Conservation (phyloP, 2,888 invertebrate genomes). For the Polyploca ridens region DNA sequence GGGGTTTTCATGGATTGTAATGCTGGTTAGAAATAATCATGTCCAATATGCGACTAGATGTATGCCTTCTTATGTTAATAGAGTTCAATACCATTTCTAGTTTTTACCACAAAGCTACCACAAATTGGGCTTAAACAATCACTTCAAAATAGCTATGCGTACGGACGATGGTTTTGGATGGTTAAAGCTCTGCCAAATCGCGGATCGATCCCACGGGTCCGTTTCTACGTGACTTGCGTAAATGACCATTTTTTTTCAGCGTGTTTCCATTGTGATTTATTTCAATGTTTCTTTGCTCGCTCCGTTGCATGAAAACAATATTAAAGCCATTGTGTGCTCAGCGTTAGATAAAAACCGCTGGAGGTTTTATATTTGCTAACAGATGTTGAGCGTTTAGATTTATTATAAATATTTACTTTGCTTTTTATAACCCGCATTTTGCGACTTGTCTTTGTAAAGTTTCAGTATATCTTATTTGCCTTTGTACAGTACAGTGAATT, state of each 20-base stretch:
- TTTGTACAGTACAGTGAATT: too few relatives aligned
- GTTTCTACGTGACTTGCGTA: slow-evolving; percentile 54
- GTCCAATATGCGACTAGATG: too few relatives aligned
- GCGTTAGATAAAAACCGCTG: slow-evolving; percentile 1
- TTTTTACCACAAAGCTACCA: neutral
- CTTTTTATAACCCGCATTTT: neutral
- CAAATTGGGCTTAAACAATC: neutral
- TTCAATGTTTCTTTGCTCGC: slow-evolving; percentile 17
- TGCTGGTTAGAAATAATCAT: too few relatives aligned
- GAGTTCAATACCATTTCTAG: too few relatives aligned
- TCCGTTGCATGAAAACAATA: slow-evolving; percentile 17
- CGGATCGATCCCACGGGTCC: slow-evolving; percentile 46
- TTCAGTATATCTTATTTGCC: too few relatives aligned
- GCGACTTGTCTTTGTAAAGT: too few relatives aligned
- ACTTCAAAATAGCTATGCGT: neutral
- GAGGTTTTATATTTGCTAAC: slow-evolving; percentile 1
- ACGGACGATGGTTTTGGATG: slow-evolving; percentile 37
- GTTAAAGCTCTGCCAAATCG: slow-evolving; percentile 51
- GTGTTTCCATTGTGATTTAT: slow-evolving; percentile 21
- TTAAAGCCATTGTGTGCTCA: slow-evolving; percentile 14
- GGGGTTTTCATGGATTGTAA: too few relatives aligned
- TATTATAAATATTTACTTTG: neutral
- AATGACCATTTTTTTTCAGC: slow-evolving; percentile 29
- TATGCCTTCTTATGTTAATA: too few relatives aligned
- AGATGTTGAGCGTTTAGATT: neutral